Evolutionary conservation across 1,140 invertebrate genomes (phyloP), one percentile per base, ranked within the genome.

Genomic region (Drosophila sproati): DNA sequence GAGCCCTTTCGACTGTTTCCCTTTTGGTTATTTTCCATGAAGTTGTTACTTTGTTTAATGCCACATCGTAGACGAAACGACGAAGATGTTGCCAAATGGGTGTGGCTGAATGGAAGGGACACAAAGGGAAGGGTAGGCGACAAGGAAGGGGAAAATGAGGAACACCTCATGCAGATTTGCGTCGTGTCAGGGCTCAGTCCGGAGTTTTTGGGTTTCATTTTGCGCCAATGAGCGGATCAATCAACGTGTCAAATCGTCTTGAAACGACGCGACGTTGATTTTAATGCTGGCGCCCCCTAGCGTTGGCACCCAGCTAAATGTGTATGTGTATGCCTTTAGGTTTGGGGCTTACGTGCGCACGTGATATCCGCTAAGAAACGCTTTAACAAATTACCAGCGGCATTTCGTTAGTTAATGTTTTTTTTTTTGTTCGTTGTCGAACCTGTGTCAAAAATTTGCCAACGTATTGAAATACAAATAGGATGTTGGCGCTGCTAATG

Each of bases 171-270:
- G 80, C 80, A 82, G 64, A 80, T 62, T 70, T 51, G 61, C 55
- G 48, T 45, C 47, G 54, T 70, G 51, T 61, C 66, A 51, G 70
- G 62, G 64, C 37, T 67, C 50, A 61, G 71, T 60, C 6, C 55
- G 63, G 64, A 67, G 47, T 72, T 20, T 77, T 55, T 67, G 76
- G 67, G 71, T 83, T 83, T 73, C 77, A 85, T 85, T 85, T 83
- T 85, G 82, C 78, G 77, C 75, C 82, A 85, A 81, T 85, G 82
- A 85, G 82, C 82, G 82, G 82, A 85, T 85, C 82, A 85, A 85
- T 85, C 82, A 85, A 86, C 82, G 82, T 85, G 82, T 85, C 82
- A 85, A 85, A 85, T 85, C 82, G 82, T 86, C 82, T 72, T 81
- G 82, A 85, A 85, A 73, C 62, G 82, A 72, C 28, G 56, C 68